These are phyloP conservation scores for Zaprionus vittiger DNA, from an alignment of 1,140 invertebrate genomes.

Conservation along the genomic window DNA sequence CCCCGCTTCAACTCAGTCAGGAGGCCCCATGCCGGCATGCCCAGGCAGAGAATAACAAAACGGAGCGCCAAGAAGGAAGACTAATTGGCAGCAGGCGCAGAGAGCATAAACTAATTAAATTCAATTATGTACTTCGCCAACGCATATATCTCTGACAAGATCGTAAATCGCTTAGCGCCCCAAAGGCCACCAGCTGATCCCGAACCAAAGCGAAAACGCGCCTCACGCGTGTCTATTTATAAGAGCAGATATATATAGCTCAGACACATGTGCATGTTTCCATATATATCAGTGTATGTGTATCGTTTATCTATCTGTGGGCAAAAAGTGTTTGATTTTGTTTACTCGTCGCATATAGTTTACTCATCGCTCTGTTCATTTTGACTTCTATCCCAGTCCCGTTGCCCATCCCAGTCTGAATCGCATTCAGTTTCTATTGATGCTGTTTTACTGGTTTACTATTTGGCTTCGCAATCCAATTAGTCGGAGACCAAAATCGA, in stretches of 20 bases:
- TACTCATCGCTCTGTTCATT: slow-evolving; percentile 14
- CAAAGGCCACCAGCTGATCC: slow-evolving; percentile 16
- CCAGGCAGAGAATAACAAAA: slow-evolving; percentile 7
- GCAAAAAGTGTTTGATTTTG: slow-evolving; percentile 25
- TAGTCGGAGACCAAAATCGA: slow-evolving; percentile 21
- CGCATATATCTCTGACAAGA: slow-evolving; percentile 65
- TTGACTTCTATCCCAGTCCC: neutral
- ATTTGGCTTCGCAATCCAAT: slow-evolving; percentile 44
- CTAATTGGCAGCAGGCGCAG: slow-evolving; percentile 65
- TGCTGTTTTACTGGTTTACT: slow-evolving; percentile 12
- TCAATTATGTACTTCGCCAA: slow-evolving; percentile 61
- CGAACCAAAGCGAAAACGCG: neutral
- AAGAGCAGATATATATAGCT: neutral
- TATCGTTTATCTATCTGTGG: neutral
- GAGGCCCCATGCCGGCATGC: neutral
- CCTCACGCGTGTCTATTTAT: slow-evolving; percentile 22
- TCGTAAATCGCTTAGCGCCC: slow-evolving; percentile 73
- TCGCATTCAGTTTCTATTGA: slow-evolving; percentile 6
- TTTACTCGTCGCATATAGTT: slow-evolving; percentile 35
- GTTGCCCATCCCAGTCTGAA: neutral
- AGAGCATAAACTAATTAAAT: slow-evolving; percentile 73
- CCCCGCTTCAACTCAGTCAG: neutral
- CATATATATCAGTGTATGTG: neutral
- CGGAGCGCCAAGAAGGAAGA: slow-evolving; percentile 50
- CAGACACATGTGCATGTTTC: neutral